Percentiles rank a stretch among this genome's conserved stretches.
Evolutionary conservation across 2,113 vertebrate species (phyloP).

Genomic region (Ivindomyrus marchei): DNA sequence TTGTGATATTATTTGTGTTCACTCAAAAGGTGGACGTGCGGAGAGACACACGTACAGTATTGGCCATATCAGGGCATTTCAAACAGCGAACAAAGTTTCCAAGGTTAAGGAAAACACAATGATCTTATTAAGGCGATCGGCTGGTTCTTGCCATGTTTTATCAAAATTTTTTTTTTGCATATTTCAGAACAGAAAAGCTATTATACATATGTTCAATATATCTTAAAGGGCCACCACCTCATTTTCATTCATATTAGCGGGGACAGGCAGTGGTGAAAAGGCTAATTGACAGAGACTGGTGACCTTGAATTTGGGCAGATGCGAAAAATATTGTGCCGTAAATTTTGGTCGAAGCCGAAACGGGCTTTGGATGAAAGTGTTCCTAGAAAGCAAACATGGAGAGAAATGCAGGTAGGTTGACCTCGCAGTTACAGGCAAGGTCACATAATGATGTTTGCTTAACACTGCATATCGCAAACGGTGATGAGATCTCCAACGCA

Average conservation of each 20-base stretch:
- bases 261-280: neutral
- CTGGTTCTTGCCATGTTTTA: neutral
- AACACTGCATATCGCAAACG: neutral
- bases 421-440: neutral
- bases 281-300: neutral
- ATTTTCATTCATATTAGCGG: neutral
- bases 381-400: neutral
- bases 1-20: neutral
- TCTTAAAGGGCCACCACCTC: neutral
- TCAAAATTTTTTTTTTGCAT: neutral
- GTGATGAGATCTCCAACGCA: neutral
- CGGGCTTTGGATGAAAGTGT: neutral
- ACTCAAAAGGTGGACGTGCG: neutral
- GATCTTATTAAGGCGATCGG: neutral
- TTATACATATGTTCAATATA: neutral
- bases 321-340: neutral
- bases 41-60: neutral
- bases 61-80: neutral
- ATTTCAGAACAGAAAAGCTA: neutral
- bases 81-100: neutral
- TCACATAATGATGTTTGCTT: neutral
- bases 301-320: neutral
- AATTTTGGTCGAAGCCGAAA: neutral
- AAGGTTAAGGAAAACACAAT: neutral
- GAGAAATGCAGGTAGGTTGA: neutral